Percentiles rank a stretch among this genome's conserved stretches.
phyloP scores from a whole-genome alignment of 2,113 vertebrate genomes.

The Pimephales promelas region DNA sequence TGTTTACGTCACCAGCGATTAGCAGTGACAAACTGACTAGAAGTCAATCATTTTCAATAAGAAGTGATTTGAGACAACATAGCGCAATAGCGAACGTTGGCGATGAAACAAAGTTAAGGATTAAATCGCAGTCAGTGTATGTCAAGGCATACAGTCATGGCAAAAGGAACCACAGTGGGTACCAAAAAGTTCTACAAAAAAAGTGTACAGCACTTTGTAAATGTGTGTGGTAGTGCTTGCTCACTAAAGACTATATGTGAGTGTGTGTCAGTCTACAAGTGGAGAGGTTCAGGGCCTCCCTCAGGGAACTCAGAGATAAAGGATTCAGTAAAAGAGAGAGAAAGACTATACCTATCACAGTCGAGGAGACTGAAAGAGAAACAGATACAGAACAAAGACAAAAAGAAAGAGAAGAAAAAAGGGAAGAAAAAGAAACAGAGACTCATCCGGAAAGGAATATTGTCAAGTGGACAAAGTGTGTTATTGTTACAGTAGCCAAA shows the following conservation, averaged over 20 bases:
- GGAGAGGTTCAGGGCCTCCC: constrained; percentile 41
- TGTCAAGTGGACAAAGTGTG: constrained; percentile 43
- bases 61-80: not conserved
- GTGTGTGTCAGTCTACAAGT: constrained; percentile 34
- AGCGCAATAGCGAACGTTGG: not conserved
- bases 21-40: not conserved
- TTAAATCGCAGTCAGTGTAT: not conserved
- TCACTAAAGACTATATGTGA: not conserved
- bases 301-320: constrained; percentile 48
- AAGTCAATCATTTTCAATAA: not conserved
- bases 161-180: not conserved
- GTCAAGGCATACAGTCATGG: not conserved
- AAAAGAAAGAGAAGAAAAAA: not conserved
- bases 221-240: constrained; percentile 22
- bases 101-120: not conserved
- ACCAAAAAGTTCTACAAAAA: not conserved
- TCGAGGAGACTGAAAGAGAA: constrained; percentile 5
- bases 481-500: constrained; percentile 47
- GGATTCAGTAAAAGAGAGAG: constrained; percentile 36
- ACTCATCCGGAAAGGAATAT: constrained; percentile 42
- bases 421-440: constrained; percentile 14
- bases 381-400: constrained; percentile 19
- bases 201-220: not conserved
- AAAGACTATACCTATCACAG: constrained; percentile 12
- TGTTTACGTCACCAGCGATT: not conserved